Conservation (phyloP, 37 sponge, comb jelly and placozoan species). For the Aplysina aerophoba region DNA sequence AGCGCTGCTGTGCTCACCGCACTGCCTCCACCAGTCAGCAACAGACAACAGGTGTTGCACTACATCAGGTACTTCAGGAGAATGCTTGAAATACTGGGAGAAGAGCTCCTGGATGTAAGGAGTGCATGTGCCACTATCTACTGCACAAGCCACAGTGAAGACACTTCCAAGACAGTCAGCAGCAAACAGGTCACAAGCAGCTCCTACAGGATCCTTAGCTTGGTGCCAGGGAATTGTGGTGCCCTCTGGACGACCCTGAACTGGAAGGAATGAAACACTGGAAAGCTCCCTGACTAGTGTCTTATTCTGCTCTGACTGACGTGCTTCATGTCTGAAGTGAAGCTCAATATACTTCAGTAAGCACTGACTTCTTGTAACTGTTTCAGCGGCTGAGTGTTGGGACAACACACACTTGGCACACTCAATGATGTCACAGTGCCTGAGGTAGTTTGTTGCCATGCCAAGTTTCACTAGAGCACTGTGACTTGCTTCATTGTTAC, state of each 20-base stretch:
- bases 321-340: background rate
- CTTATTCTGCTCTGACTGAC: background rate
- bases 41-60: slow-evolving; percentile 31
- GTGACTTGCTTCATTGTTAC: background rate
- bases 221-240: slow-evolving; percentile 42
- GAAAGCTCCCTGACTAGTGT: background rate
- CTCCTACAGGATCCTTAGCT: background rate
- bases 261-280: slow-evolving; percentile 45
- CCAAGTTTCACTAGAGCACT: slow-evolving; percentile 25
- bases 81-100: no score
- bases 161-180: background rate
- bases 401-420: background rate
- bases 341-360: background rate
- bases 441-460: slow-evolving; percentile 47
- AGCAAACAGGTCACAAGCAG: slow-evolving; percentile 27
- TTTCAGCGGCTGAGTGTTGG: no score
- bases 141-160: no score
- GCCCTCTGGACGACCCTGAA: slow-evolving; percentile 1
- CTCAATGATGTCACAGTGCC: slow-evolving; percentile 4
- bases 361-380: background rate
- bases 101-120: no score
- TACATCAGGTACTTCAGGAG: slow-evolving; percentile 22
- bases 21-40: background rate
- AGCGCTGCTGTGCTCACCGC: background rate
- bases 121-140: no score